phyloP scores from a whole-genome alignment of 2,113 vertebrate species.

The Echinops telfairi region DNA sequence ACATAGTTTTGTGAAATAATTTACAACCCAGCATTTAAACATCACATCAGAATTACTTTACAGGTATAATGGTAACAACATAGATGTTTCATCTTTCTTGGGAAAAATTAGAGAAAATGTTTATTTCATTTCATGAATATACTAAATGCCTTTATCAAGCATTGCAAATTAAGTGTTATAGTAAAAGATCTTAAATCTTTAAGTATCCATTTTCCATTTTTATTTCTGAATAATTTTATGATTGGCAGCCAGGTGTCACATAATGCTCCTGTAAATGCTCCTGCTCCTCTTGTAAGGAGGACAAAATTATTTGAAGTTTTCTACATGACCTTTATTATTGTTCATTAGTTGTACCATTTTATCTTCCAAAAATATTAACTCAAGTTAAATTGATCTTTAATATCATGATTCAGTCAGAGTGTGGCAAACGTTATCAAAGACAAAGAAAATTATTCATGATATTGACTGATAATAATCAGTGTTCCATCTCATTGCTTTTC shows the following conservation, averaged over 20 bases:
- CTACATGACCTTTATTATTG: background rate
- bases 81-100: conserved; percentile 37
- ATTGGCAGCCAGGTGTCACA: background rate
- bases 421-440: background rate
- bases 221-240: background rate
- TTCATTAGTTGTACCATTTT: conserved; percentile 15
- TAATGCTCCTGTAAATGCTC: background rate
- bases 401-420: background rate
- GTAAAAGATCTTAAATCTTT: conserved; percentile 44
- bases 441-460: background rate
- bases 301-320: background rate
- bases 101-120: conserved; percentile 4
- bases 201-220: conserved; percentile 27
- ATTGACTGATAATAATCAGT: background rate
- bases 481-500: background rate
- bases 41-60: conserved; percentile 61
- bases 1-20: conserved; percentile 58
- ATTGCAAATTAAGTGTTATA: conserved; percentile 55
- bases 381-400: background rate
- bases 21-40: conserved; percentile 71
- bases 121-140: conserved; percentile 62
- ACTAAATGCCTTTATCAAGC: conserved; percentile 79
- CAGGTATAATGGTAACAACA: background rate
- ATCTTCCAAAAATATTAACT: conserved; percentile 27
- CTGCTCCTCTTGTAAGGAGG: background rate